These are phyloP conservation scores for Toxostoma redivivum DNA, from an alignment of 2,113 vertebrate genomes.

Conservation along the genomic window DNA sequence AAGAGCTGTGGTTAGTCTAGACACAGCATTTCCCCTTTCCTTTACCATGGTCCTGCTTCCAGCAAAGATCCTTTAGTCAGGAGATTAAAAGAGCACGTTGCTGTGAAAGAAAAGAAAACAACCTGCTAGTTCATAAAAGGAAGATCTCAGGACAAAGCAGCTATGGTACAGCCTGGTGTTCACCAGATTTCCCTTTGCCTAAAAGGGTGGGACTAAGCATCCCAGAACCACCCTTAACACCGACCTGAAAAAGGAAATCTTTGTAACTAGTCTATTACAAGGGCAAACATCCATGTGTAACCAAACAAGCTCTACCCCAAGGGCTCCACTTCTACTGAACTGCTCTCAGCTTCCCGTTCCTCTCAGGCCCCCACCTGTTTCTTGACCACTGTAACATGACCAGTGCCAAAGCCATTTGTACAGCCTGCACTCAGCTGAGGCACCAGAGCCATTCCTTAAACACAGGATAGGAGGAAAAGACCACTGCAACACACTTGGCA, in stretches of 20 bases:
- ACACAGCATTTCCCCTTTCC: slow-evolving; percentile 24
- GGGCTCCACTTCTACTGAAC: neutral
- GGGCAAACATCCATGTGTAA: neutral
- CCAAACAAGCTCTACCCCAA: neutral
- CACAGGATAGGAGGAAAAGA: fast-evolving
- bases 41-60: neutral
- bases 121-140: neutral
- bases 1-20: slow-evolving; percentile 42
- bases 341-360: neutral
- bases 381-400: neutral
- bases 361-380: neutral
- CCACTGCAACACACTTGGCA: fast-evolving
- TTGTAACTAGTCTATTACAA: neutral
- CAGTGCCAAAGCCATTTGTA: neutral
- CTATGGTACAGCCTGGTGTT: neutral
- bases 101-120: neutral
- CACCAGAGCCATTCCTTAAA: neutral
- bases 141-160: neutral
- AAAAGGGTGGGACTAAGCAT: neutral
- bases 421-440: neutral
- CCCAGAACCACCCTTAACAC: neutral
- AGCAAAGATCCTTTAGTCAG: neutral
- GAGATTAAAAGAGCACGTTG: neutral
- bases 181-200: neutral
- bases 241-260: neutral